A percentile compares a stretch with the other conserved stretches of the same genome.
phyloP scores from a whole-genome alignment of 2,888 invertebrate species.

The Hirtodrosophila cameraria region DNA sequence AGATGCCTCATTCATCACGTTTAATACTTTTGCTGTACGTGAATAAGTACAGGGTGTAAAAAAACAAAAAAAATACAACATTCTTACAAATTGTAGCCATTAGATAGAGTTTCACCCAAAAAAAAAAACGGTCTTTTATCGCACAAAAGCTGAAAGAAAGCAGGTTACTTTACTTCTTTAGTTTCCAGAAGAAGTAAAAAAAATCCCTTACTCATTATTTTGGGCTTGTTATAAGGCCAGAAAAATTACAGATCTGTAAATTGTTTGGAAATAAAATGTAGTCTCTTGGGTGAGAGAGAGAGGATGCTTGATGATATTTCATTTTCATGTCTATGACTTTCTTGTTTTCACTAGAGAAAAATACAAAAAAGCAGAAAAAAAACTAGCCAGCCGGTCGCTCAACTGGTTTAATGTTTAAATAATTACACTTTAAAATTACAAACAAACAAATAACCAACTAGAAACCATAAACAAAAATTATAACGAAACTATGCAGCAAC shows the following conservation, averaged over 20 bases:
- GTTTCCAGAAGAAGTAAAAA: slow-evolving; percentile 2
- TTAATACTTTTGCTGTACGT: too few species aligned
- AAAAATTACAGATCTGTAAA: slow-evolving; percentile 44
- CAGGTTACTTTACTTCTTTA: slow-evolving; percentile 54
- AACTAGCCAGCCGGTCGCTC: slow-evolving; percentile 27
- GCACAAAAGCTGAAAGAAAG: slow-evolving; percentile 54
- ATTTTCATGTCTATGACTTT: slow-evolving; percentile 65
- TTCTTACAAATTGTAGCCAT: slow-evolving; percentile 63
- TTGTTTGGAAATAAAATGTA: slow-evolving; percentile 22
- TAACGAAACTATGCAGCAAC: slow-evolving; percentile 51
- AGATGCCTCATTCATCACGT: too few species aligned
- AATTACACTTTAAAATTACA: slow-evolving; percentile 68
- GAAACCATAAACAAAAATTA: slow-evolving; percentile 42
- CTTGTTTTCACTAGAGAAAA: slow-evolving; percentile 62
- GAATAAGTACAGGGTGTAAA: neutral
- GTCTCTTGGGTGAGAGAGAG: slow-evolving; percentile 21
- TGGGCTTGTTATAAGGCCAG: slow-evolving; percentile 27
- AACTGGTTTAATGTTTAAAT: slow-evolving; percentile 78
- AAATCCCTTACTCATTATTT: slow-evolving; percentile 68
- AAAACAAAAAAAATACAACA: slow-evolving; percentile 31
- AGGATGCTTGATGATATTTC: slow-evolving; percentile 66
- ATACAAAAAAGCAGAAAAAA: slow-evolving; percentile 27
- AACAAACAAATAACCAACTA: slow-evolving; percentile 38
- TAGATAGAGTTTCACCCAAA: slow-evolving; percentile 60
- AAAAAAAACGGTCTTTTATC: slow-evolving; percentile 5